phyloP scores from a whole-genome alignment of 2,797 vertebrate genomes.

The Cheirogaleus major region DNA sequence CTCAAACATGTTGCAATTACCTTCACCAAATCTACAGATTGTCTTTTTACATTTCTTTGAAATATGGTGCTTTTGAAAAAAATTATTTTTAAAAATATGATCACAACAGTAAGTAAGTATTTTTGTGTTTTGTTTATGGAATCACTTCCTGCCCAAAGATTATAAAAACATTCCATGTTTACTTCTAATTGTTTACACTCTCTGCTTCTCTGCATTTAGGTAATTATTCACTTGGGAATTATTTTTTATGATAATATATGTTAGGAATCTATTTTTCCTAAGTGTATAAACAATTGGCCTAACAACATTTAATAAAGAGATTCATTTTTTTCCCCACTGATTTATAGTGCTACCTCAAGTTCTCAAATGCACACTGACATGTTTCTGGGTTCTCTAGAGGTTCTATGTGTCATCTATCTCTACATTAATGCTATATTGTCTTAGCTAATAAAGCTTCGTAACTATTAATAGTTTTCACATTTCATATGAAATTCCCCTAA shows the following conservation, averaged over 20 bases:
- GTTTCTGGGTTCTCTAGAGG: not conserved
- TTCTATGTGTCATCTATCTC: not conserved
- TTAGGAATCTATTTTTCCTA: not conserved
- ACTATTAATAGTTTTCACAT: not conserved
- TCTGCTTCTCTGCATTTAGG: not conserved
- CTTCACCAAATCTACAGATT: not conserved
- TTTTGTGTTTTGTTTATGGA: not conserved
- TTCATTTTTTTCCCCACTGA: not conserved
- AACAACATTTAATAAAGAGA: not conserved
- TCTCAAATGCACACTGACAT: not conserved
- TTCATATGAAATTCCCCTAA: not conserved
- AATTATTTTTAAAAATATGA: not conserved
- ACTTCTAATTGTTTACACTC: not conserved
- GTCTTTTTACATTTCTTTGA: not conserved
- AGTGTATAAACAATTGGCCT: not conserved
- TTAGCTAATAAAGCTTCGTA: not conserved
- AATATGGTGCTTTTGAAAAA: not conserved
- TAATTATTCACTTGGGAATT: not conserved
- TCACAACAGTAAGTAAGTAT: not conserved
- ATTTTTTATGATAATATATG: not conserved
- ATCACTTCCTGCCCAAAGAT: not conserved
- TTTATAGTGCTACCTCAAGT: not conserved
- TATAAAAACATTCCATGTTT: not conserved
- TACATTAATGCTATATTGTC: not conserved
- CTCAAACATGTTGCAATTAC: not conserved